Percentiles rank a stretch among this genome's conserved stretches.
These are phyloP conservation scores for Glossophaga mutica DNA, from an alignment of 2,797 vertebrate genomes.

Conservation along the genomic window DNA sequence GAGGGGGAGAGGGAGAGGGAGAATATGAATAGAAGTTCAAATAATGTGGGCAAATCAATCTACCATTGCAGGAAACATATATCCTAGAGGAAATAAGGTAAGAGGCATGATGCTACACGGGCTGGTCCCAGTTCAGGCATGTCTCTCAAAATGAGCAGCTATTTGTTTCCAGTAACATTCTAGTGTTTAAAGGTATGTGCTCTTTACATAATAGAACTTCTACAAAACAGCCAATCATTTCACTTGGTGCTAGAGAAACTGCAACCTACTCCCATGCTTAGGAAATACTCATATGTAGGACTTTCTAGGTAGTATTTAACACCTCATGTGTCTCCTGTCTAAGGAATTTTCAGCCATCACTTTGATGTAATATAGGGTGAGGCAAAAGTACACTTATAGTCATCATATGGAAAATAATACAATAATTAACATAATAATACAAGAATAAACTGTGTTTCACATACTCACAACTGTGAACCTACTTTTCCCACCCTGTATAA, in stretches of 20 bases:
- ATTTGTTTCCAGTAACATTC: not conserved
- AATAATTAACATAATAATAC: not conserved
- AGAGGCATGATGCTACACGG: not conserved
- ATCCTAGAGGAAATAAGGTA: not conserved
- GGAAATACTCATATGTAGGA: not conserved
- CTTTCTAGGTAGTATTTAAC: not conserved
- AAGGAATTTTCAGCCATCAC: not conserved
- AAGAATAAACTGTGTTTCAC: not conserved
- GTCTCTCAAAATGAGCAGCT: not conserved
- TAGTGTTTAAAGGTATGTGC: not conserved
- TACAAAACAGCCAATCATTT: not conserved
- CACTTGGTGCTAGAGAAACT: not conserved
- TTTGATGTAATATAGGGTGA: not conserved
- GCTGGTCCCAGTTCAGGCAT: not conserved
- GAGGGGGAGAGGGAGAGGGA: not conserved
- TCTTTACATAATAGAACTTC: not conserved
- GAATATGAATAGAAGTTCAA: not conserved
- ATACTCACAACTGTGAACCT: not conserved
- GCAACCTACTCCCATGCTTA: not conserved
- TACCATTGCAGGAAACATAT: not conserved
- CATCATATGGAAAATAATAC: not conserved
- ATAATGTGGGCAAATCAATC: not conserved
- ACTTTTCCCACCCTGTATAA: not conserved
- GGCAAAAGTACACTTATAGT: not conserved
- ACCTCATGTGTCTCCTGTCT: not conserved